phyloP scores from a whole-genome alignment of 2,888 invertebrate species.

The Helleia helle region DNA sequence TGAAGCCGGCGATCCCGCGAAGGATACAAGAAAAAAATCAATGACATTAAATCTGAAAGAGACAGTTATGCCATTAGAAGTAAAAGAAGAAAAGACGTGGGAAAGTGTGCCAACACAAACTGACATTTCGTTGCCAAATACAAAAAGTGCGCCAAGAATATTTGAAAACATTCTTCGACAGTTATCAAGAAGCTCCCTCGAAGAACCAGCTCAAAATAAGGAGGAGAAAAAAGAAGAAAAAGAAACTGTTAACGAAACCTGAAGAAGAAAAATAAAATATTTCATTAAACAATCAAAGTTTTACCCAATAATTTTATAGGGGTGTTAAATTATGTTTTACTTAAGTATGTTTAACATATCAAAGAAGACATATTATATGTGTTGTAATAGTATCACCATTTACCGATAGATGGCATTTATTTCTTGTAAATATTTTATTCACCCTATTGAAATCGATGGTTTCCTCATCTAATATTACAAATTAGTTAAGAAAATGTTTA shows the following conservation, averaged over 20 bases:
- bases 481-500: too few relatives aligned
- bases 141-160: constrained; percentile 61
- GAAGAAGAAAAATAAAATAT: too few relatives aligned
- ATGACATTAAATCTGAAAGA: constrained; percentile 52
- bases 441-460: too few relatives aligned
- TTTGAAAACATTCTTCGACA: constrained; percentile 61
- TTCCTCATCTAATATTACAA: background rate
- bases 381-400: too few relatives aligned
- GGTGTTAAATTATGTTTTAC: too few relatives aligned
- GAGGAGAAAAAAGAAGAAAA: constrained; percentile 13
- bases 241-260: constrained; percentile 1
- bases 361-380: too few relatives aligned
- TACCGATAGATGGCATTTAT: too few relatives aligned
- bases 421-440: too few relatives aligned
- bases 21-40: constrained; percentile 37
- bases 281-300: too few relatives aligned
- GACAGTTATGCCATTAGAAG: constrained; percentile 38
- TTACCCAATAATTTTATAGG: too few relatives aligned
- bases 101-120: constrained; percentile 59
- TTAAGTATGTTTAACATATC: too few relatives aligned
- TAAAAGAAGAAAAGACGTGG: constrained; percentile 38
- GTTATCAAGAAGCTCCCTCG: constrained; percentile 51
- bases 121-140: constrained; percentile 62
- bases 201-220: constrained; percentile 24
- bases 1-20: constrained; percentile 21